Conservation (phyloP, 2,888 invertebrate species). For the Acrocyrtus sp. region DNA sequence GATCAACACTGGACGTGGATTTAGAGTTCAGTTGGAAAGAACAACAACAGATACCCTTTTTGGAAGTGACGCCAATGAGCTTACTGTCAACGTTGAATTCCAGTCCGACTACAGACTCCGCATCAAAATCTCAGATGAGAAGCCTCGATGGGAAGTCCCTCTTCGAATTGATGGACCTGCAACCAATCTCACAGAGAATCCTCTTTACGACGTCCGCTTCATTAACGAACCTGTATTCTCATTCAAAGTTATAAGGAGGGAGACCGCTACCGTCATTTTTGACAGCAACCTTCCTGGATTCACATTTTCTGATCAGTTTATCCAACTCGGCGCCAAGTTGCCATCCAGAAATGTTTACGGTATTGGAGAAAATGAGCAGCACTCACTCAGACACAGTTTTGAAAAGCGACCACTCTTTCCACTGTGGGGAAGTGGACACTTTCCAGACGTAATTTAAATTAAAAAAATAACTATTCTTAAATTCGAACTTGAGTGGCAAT, state of each 20-base stretch:
- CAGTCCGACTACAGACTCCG: slow-evolving; percentile 60
- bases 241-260: slow-evolving; percentile 64
- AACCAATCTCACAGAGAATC: slow-evolving; percentile 46
- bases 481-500: background rate
- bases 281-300: slow-evolving; percentile 66
- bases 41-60: slow-evolving; percentile 43
- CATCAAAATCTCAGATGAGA: slow-evolving; percentile 52
- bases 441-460: slow-evolving; percentile 51
- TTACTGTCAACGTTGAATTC: slow-evolving; percentile 53
- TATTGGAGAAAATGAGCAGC: slow-evolving; percentile 67
- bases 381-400: slow-evolving; percentile 65
- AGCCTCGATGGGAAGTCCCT: slow-evolving; percentile 60
- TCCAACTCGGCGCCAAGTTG: slow-evolving; percentile 67
- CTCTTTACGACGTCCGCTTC: slow-evolving; percentile 60
- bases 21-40: slow-evolving; percentile 41
- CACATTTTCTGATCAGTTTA: slow-evolving; percentile 67
- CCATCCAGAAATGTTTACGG: slow-evolving; percentile 67
- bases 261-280: slow-evolving; percentile 57
- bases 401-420: slow-evolving; percentile 65
- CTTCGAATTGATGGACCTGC: slow-evolving; percentile 47
- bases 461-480: too few relatives aligned
- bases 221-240: slow-evolving; percentile 63
- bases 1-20: slow-evolving; percentile 37
- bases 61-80: slow-evolving; percentile 48
- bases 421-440: slow-evolving; percentile 66